Evolutionary conservation across 2,113 vertebrate species (phyloP).

Genomic region (Halichoeres trimaculatus): DNA sequence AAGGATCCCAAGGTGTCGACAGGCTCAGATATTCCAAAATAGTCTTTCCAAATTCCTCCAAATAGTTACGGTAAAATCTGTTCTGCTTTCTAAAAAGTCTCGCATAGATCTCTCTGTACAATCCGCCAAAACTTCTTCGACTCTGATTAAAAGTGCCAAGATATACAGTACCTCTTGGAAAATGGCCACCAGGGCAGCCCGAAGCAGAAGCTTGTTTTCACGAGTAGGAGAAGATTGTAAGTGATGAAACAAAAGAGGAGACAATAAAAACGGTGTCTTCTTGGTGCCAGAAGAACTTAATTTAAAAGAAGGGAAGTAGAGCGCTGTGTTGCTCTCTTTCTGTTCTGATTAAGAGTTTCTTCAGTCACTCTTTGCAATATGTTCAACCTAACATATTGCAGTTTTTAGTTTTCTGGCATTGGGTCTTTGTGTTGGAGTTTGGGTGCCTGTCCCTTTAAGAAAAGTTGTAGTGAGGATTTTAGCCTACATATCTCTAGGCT

Average conservation of each 20-base stretch:
- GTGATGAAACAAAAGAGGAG: constrained; percentile 30
- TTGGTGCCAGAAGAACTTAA: neutral
- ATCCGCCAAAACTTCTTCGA: constrained; percentile 11
- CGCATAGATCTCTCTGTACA: neutral
- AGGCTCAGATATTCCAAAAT: neutral
- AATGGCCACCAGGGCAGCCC: constrained; percentile 31
- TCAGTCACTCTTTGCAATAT: no score
- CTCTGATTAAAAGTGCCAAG: constrained; percentile 7
- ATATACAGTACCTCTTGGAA: constrained; percentile 17
- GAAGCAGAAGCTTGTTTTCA: constrained; percentile 30
- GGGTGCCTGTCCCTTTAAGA: neutral
- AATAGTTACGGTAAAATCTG: neutral
- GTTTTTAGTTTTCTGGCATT: neutral
- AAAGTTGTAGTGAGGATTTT: neutral
- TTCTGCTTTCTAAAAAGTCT: neutral
- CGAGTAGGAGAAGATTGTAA: neutral
- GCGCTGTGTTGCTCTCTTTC: no score
- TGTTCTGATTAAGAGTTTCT: no score
- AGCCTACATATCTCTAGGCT: neutral
- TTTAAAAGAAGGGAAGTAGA: no score
- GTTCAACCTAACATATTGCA: no score
- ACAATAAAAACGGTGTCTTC: constrained; percentile 8
- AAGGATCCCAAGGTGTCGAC: neutral
- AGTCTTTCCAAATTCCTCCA: neutral
- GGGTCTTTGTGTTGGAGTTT: neutral